phyloP scores from a whole-genome alignment of 2,888 invertebrate species.

The Drosophila sordidapex region DNA sequence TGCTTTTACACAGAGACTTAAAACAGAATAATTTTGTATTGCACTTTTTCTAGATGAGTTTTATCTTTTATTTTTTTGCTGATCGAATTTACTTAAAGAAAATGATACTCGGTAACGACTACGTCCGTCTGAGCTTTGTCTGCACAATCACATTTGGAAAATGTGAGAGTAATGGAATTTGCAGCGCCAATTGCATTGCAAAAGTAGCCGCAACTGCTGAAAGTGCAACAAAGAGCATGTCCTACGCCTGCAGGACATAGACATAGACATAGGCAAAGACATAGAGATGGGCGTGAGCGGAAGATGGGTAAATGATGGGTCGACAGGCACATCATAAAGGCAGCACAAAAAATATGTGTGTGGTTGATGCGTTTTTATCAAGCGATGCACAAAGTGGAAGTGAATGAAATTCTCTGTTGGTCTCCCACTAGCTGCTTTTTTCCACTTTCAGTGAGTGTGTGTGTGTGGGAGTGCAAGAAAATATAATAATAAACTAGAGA shows the following conservation, averaged over 20 bases:
- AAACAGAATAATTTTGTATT: background rate
- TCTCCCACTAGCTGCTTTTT: background rate
- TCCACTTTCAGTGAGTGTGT: background rate
- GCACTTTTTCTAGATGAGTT: background rate
- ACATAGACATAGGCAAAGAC: conserved; percentile 18
- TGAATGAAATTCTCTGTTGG: conserved; percentile 27
- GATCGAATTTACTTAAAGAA: conserved; percentile 13
- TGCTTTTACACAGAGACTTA: background rate
- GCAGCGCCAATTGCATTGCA: conserved; percentile 67
- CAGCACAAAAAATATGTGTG: conserved; percentile 64
- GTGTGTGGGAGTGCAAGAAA: conserved; percentile 48
- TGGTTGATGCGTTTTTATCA: conserved; percentile 72
- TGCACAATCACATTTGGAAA: conserved; percentile 62
- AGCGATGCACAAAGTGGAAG: conserved; percentile 57
- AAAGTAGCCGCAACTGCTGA: conserved; percentile 64
- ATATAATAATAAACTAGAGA: conserved; percentile 73
- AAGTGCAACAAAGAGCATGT: conserved; percentile 52
- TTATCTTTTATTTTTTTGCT: background rate
- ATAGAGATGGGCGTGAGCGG: background rate
- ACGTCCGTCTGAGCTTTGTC: conserved; percentile 22
- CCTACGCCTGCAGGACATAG: conserved; percentile 55
- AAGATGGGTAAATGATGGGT: conserved; percentile 1
- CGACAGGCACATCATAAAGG: conserved; percentile 52
- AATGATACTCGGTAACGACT: conserved; percentile 5
- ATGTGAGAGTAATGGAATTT: conserved; percentile 67